Conservation (phyloP, 2,888 invertebrate genomes). For the Carterocephalus palaemon region DNA sequence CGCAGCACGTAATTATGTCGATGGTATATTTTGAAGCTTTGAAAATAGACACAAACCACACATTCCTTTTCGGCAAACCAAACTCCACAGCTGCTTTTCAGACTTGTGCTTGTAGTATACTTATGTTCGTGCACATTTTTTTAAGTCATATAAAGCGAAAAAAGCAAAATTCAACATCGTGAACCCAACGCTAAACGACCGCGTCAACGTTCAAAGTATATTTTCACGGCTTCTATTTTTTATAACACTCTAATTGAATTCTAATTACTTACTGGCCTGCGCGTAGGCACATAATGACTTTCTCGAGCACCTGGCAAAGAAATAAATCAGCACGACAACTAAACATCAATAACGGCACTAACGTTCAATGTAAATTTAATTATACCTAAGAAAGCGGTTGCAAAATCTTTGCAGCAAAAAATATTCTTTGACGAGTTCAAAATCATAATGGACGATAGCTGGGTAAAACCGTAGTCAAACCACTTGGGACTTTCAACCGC, state of each 20-base stretch:
- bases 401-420: conserved; percentile 10
- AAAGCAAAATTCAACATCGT: conserved; percentile 12
- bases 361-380: conserved; percentile 35
- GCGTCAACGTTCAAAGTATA: conserved; percentile 22
- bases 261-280: conserved; percentile 26
- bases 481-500: no score
- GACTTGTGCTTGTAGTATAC: conserved; percentile 11
- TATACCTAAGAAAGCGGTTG: conserved; percentile 23
- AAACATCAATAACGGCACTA: conserved; percentile 31
- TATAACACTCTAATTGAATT: conserved; percentile 27
- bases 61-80: no score
- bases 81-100: conserved; percentile 14
- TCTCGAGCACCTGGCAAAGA: conserved; percentile 27
- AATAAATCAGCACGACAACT: conserved; percentile 30
- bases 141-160: conserved; percentile 17
- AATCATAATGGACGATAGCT: conserved; percentile 4
- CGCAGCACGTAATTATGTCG: no score
- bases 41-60: no score
- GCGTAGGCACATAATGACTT: conserved; percentile 26
- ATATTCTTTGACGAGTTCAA: background rate
- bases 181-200: conserved; percentile 15
- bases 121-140: conserved; percentile 17
- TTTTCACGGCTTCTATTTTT: conserved; percentile 12
- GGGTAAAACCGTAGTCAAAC: no score
- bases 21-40: no score